phyloP scores from a whole-genome alignment of 2,888 invertebrate genomes.

The Cylindroiulus punctatus region DNA sequence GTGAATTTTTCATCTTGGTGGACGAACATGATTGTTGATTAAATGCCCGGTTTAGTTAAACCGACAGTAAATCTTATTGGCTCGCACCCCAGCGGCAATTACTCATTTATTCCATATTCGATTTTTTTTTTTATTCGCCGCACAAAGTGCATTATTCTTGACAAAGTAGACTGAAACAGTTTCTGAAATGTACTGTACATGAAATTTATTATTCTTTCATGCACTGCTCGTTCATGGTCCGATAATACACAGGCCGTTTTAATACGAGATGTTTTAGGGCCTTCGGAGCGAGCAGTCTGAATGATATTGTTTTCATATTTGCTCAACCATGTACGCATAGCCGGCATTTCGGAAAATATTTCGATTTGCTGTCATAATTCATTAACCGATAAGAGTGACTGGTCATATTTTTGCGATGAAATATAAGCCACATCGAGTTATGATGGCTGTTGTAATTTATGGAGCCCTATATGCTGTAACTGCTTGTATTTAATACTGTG shows the following conservation, averaged over 20 bases:
- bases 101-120: constrained; percentile 21
- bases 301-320: constrained; percentile 38
- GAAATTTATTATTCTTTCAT: constrained; percentile 5
- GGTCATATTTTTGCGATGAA: constrained; percentile 22
- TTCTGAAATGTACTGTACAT: background rate
- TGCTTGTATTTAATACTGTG: no score
- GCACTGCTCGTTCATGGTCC: background rate
- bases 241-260: background rate
- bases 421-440: background rate
- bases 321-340: background rate
- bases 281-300: background rate
- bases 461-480: no score
- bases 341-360: background rate
- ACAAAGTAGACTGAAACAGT: constrained; percentile 22
- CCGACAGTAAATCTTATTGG: constrained; percentile 13
- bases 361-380: constrained; percentile 8
- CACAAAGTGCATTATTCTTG: constrained; percentile 8
- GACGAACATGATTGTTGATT: constrained; percentile 34
- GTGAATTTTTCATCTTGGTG: background rate
- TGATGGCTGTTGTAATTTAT: background rate
- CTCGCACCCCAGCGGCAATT: background rate
- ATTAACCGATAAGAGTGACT: constrained; percentile 37
- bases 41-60: constrained; percentile 12
- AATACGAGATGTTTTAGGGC: background rate
- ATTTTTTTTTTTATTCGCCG: background rate